These are phyloP conservation scores for Gnathonemus echidnorhynchus DNA, from an alignment of 2,113 vertebrate genomes.

Conservation along the genomic window DNA sequence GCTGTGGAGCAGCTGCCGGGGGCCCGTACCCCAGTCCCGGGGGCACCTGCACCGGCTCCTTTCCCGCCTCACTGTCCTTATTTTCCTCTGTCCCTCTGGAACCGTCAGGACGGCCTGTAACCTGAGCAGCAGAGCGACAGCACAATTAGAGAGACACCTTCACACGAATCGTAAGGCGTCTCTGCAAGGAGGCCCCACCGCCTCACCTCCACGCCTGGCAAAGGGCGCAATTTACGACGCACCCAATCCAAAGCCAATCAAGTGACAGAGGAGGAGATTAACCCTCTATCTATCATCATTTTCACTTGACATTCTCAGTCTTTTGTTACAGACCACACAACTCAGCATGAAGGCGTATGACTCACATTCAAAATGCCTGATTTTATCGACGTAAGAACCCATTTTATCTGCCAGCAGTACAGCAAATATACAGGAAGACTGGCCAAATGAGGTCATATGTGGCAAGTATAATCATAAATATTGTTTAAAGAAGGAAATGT, in stretches of 20 bases:
- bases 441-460: not conserved
- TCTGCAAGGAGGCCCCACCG: not conserved
- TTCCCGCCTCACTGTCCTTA: constrained; percentile 26
- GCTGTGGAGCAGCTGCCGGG: constrained; percentile 34
- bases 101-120: constrained; percentile 38
- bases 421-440: not conserved
- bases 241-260: not conserved
- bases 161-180: not conserved
- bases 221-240: not conserved
- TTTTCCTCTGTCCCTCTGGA: constrained; percentile 24
- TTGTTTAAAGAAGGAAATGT: not conserved
- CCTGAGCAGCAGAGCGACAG: constrained; percentile 38
- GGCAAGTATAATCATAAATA: not conserved
- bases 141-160: constrained; percentile 3
- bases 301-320: not conserved
- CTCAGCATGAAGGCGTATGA: not conserved
- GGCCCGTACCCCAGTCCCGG: constrained; percentile 21
- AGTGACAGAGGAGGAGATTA: not conserved
- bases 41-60: constrained; percentile 37
- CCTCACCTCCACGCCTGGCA: not conserved
- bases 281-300: not conserved
- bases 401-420: not conserved
- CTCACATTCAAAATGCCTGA: not conserved
- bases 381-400: not conserved
- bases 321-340: not conserved